Base-by-base conservation (phyloP, 1,140 invertebrate genomes). In the Eciton burchellii region DNA sequence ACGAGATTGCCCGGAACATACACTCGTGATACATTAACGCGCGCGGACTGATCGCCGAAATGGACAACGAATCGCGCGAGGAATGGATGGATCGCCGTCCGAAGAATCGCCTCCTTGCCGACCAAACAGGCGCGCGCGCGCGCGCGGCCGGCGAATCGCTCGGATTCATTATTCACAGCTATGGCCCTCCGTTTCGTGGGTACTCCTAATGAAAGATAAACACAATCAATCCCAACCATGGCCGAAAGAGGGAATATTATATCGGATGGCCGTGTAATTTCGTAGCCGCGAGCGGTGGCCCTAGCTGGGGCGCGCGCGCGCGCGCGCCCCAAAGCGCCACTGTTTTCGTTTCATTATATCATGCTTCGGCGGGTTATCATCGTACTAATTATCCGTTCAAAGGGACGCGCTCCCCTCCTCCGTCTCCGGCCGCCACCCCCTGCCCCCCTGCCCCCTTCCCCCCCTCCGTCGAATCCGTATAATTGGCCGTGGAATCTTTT, bases 191-290 rank as follows among this genome's bases (percentile, higher is more conserved):
- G 82, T 86, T 89, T 84, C 76, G 68, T 60, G 82, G 83, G 85
- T 87, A 89, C 89, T 93, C 89, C 90, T 93, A 93, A 93, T 93
- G 92, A 93, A 93, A 93, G 91, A 92, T 93, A 93, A 93, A 93
- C 93, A 93, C 92, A 93, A 93, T 92, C 92, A 93, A 93, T 92
- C 90, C 90, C 74, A 60, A 47, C 81, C n/a, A 79, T 70, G 83
- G 81, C 79, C 86, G 86, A 91, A 93, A 92, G 90, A 92, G 90
- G 82, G 92, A 93, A 93, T 93, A 93, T 93, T 92, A 93, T 93
- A 93, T 91, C 86, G 88, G 89, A 73, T 72, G 83, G 71, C 45
- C 88, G 82, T 87, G 89, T 91, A 92, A 92, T 93, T 93, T 90
- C 63, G 82, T 83, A 70, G 85, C 85, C 68, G 65, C 82, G 73